Percentiles rank a stretch among this genome's conserved stretches.
Conservation (phyloP, 2,113 vertebrate genomes). For the Marmota flaviventris region DNA sequence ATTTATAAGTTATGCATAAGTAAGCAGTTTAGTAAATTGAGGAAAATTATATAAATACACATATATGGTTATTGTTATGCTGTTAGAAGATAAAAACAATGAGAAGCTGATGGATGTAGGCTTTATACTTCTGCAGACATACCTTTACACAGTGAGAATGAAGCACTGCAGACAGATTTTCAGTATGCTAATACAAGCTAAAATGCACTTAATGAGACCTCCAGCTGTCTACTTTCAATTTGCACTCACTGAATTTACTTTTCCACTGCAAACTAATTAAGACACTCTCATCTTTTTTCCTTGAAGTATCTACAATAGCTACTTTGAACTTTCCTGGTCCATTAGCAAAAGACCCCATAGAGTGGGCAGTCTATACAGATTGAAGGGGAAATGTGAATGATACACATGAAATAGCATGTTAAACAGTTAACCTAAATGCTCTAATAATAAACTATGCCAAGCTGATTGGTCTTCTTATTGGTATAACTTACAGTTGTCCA, state of each 20-base stretch:
- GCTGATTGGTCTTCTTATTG: not conserved
- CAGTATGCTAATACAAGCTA: conserved; percentile 43
- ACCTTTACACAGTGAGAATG: not conserved
- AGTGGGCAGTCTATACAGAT: not conserved
- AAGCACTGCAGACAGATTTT: not conserved
- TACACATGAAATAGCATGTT: not conserved
- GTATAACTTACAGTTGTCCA: not conserved
- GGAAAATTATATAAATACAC: not conserved
- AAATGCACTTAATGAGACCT: conserved; percentile 64
- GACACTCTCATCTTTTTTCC: conserved; percentile 45
- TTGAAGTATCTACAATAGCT: conserved; percentile 11
- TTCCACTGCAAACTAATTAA: conserved; percentile 69
- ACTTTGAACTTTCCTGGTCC: conserved; percentile 12
- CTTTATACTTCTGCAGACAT: not conserved
- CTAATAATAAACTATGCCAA: not conserved
- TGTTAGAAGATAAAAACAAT: not conserved
- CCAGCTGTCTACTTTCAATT: conserved; percentile 68
- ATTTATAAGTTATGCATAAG: not conserved
- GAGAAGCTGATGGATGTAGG: not conserved
- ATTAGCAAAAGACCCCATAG: not conserved
- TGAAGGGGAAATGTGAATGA: conserved; percentile 1
- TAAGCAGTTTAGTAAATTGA: not conserved
- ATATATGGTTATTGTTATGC: not conserved
- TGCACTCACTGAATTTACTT: conserved; percentile 52
- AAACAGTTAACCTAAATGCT: conserved; percentile 24